Percentiles rank a stretch among this genome's conserved stretches.
Evolutionary conservation across 2,113 vertebrate genomes (phyloP).

Genomic region (Apodemus speciosus): DNA sequence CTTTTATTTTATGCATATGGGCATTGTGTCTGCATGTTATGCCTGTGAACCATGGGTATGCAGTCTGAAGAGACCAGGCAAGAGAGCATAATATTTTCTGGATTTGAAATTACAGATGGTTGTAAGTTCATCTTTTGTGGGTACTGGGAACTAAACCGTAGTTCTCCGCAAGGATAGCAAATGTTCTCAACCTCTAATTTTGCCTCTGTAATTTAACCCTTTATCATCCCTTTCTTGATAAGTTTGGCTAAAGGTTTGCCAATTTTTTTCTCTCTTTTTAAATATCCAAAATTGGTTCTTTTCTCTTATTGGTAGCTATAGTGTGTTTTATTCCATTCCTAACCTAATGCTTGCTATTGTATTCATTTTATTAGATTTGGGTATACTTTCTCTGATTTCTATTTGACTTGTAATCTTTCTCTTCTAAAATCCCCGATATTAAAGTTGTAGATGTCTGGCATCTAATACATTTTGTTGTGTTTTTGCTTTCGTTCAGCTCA

Average conservation of each 20-base stretch:
- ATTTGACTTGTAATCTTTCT: slow-evolving; percentile 40
- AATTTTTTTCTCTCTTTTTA: neutral
- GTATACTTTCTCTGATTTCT: neutral
- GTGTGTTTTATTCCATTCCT: neutral
- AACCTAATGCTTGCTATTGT: neutral
- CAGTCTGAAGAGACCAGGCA: neutral
- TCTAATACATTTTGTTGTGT: neutral
- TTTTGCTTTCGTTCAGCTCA: slow-evolving; percentile 46
- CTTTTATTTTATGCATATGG: neutral
- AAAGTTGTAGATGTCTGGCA: neutral
- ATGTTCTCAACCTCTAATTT: neutral
- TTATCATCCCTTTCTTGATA: neutral
- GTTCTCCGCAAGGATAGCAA: neutral
- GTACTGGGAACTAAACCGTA: neutral
- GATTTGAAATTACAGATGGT: neutral
- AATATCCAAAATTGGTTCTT: neutral
- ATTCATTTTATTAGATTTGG: neutral
- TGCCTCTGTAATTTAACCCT: neutral
- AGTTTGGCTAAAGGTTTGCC: neutral
- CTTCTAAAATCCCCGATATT: neutral
- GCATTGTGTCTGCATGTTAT: neutral
- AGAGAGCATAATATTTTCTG: neutral
- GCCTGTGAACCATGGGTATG: neutral
- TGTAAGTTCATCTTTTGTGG: neutral
- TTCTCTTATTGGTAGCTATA: neutral